Evolutionary conservation across 2,113 vertebrate genomes (phyloP).

Genomic region (Recurvirostra avosetta): DNA sequence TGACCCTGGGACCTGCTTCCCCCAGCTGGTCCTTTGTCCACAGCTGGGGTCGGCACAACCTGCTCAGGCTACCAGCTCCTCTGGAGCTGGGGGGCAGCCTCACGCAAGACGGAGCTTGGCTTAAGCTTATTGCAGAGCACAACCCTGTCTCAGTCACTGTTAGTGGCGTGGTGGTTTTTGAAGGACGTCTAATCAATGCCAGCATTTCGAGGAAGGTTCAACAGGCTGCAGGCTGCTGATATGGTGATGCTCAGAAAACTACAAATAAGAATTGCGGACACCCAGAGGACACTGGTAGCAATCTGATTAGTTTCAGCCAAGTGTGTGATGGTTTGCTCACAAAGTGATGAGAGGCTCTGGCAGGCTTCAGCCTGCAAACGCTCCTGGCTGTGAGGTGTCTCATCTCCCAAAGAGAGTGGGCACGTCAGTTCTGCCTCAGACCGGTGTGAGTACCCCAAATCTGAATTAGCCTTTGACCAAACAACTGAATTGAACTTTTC

Average conservation of each 20-base stretch:
- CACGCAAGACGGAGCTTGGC: neutral
- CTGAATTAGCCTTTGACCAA: neutral
- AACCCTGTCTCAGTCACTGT: neutral
- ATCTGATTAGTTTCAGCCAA: neutral
- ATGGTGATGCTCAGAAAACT: neutral
- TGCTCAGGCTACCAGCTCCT: neutral
- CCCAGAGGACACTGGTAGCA: neutral
- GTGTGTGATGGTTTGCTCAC: neutral
- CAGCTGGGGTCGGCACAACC: neutral
- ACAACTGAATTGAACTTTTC: neutral
- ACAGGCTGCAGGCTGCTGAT: neutral
- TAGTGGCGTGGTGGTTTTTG: neutral
- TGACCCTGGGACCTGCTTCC: neutral
- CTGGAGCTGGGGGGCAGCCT: neutral
- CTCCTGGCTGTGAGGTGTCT: neutral
- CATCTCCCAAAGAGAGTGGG: neutral
- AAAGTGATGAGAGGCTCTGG: neutral
- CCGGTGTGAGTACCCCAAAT: neutral
- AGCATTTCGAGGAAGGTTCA: neutral
- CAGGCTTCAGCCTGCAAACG: neutral
- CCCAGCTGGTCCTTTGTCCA: neutral
- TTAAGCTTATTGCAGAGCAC: neutral
- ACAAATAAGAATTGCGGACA: neutral
- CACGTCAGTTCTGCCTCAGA: neutral
- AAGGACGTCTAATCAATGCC: neutral